Base-by-base conservation (phyloP, 2,113 vertebrate species). In the Phasianus colchicus region DNA sequence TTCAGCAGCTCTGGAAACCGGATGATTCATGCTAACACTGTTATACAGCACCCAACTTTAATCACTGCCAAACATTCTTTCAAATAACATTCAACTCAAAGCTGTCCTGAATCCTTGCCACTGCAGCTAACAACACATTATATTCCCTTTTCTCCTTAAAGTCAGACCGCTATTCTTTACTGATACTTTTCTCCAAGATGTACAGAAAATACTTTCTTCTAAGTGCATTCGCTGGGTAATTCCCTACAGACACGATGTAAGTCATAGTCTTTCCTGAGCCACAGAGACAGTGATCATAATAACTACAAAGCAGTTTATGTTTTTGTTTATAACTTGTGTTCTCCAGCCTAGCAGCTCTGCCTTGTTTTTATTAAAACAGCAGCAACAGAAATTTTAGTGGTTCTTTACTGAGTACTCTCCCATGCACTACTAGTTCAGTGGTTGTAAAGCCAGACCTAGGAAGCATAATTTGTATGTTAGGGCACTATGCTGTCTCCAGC, bases 41-140 rank as follows among this genome's bases (percentile, higher is more conserved):
- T 60, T 91, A 76, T 57, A 71, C 47, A 91, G 40, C 76, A 75
- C 38, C 86, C 27, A 83, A 34, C 36, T 90, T 69, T 63, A 57
- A 86, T 69, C 63, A 13, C 47, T 92, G 86, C 83, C 90, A 92
- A 95, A 72, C 48, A 45, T 38, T 91, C 81, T 58, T 93, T 86
- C 76, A 88, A 95, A 63, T 76, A 91, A 61, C 16, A 54, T 75
- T 92, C 38, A 84, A 60, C 66, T 78, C 76, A 75, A 43, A 91
- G 42, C 70, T 75, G 22, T 40, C 29, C 80, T 69, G 83, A 92
- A 90, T 69, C 43, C 69, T 75, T 93, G 88, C 88, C 79, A 83
- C 34, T 78, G 8, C 60, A 92, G 47, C 74, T 72, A 90, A 57
- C 54, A 57, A 92, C 0, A 4, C 32, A 42, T 66, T 58, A 42